These are phyloP conservation scores for Panzeria rudis DNA, from an alignment of 2,888 invertebrate species.

Conservation along the genomic window DNA sequence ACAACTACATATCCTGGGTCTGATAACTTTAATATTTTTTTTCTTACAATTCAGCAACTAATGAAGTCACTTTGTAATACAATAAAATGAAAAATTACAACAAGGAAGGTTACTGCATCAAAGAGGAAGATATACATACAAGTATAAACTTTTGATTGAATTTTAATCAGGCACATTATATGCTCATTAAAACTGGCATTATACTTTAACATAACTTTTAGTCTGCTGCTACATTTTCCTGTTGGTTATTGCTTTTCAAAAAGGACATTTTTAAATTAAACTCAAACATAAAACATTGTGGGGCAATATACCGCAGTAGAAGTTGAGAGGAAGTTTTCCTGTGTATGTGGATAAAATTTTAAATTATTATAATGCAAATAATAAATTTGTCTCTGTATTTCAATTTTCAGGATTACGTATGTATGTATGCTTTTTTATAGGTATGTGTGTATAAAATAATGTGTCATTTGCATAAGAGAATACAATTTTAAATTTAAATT, in stretches of 20 bases:
- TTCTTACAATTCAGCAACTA: background rate
- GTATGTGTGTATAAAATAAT: slow-evolving; percentile 49
- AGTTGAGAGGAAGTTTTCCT: background rate
- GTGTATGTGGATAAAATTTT: slow-evolving; percentile 24
- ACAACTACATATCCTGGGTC: background rate
- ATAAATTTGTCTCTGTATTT: slow-evolving; percentile 36
- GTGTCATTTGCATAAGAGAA: slow-evolving; percentile 69
- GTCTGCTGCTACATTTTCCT: slow-evolving; percentile 16
- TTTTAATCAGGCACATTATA: slow-evolving; percentile 66
- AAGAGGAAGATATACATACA: background rate
- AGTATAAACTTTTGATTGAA: slow-evolving; percentile 64
- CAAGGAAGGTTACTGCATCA: background rate
- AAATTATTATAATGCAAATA: slow-evolving; percentile 57
- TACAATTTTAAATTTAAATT: slow-evolving; percentile 67
- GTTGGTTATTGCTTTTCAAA: background rate
- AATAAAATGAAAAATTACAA: background rate
- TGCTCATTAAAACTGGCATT: slow-evolving; percentile 66
- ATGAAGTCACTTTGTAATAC: slow-evolving; percentile 38
- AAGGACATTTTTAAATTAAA: slow-evolving; percentile 35
- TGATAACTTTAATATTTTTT: background rate
- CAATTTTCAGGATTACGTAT: background rate
- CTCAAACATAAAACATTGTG: slow-evolving; percentile 2
- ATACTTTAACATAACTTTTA: slow-evolving; percentile 60
- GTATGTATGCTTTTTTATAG: background rate
- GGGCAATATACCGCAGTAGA: background rate